These are phyloP conservation scores for Sinocyclocheilus grahami DNA, from an alignment of 2,113 vertebrate species.

Conservation along the genomic window DNA sequence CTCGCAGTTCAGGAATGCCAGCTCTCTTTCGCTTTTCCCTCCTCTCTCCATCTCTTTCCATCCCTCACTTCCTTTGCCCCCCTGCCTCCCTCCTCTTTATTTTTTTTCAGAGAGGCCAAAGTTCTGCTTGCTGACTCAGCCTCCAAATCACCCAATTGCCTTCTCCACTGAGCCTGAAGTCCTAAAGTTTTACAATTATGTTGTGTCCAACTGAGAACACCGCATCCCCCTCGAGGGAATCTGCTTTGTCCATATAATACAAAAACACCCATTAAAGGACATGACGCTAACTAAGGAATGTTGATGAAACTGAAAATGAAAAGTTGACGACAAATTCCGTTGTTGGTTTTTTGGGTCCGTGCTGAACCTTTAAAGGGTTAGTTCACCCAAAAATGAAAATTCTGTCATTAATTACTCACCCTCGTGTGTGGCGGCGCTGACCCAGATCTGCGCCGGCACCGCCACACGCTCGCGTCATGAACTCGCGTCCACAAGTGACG, in stretches of 20 bases:
- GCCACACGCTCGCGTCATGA: too few relatives aligned
- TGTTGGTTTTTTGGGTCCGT: neutral
- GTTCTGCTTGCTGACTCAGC: conserved; percentile 64
- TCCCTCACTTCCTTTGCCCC: conserved; percentile 31
- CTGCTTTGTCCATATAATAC: neutral
- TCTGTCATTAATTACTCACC: too few relatives aligned
- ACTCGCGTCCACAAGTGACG: too few relatives aligned
- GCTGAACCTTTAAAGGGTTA: neutral
- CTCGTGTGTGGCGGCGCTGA: too few relatives aligned
- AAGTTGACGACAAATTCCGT: neutral
- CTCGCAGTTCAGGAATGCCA: conserved; percentile 60
- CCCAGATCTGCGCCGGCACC: too few relatives aligned
- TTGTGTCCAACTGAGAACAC: conserved; percentile 38
- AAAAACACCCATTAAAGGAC: neutral
- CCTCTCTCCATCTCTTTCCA: conserved; percentile 29
- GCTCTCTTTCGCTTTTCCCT: conserved; percentile 36
- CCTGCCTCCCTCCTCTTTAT: conserved; percentile 13
- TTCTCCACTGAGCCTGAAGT: conserved; percentile 46
- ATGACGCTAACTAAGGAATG: neutral
- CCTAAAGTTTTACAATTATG: conserved; percentile 47
- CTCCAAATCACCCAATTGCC: conserved; percentile 51
- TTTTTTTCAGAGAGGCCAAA: conserved; percentile 49
- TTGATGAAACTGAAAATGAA: conserved; percentile 7
- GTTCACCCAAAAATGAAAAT: too few relatives aligned
- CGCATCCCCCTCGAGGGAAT: neutral